Conservation (phyloP, 2,888 invertebrate species). For the Acleris laterana region DNA sequence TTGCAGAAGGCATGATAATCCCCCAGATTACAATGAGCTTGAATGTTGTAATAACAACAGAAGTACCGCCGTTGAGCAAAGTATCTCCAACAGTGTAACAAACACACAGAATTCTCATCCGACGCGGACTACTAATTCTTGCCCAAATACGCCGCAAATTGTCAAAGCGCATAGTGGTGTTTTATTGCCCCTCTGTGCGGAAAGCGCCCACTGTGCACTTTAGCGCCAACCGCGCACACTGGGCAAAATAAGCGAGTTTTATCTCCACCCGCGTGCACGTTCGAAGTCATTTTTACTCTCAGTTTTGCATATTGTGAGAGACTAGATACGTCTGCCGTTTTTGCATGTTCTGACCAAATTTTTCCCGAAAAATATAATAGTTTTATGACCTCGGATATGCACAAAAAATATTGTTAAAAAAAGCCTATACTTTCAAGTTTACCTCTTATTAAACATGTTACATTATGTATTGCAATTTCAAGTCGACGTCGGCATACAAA, state of each 20-base stretch:
- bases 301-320: slow-evolving; percentile 5
- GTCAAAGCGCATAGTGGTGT: slow-evolving; percentile 14
- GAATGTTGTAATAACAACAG: neutral
- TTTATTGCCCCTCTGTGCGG: slow-evolving; percentile 13
- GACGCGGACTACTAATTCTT: neutral
- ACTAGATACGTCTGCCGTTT: neutral
- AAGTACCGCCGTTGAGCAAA: neutral
- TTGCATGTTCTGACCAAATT: neutral
- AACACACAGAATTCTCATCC: neutral
- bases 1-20: too few species aligned
- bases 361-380: neutral
- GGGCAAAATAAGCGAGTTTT: slow-evolving; percentile 3
- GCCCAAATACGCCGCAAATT: slow-evolving; percentile 7
- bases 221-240: slow-evolving; percentile 5
- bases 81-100: neutral
- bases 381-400: too few species aligned
- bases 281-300: slow-evolving; percentile 1
- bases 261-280: neutral
- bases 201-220: slow-evolving; percentile 17
- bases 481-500: neutral
- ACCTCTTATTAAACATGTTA: too few species aligned
- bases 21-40: too few species aligned
- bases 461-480: too few species aligned
- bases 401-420: too few species aligned
- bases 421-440: too few species aligned